phyloP scores from a whole-genome alignment of 2,888 invertebrate genomes.

The Protonemura montana region DNA sequence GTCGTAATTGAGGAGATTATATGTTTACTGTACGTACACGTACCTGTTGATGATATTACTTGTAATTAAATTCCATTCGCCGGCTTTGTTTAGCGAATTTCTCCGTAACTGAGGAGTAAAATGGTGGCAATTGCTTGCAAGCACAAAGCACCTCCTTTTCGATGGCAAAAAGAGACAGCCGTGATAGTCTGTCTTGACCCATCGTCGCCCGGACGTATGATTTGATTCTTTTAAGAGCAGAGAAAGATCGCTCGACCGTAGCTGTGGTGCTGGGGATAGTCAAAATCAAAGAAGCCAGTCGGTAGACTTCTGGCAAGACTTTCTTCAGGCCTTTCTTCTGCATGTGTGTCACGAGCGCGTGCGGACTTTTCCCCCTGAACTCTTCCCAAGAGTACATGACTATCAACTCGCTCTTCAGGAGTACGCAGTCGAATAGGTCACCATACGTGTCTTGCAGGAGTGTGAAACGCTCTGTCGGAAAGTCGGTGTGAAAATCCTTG shows the following conservation, averaged over 20 bases:
- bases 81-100: not conserved
- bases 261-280: not conserved
- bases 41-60: not conserved
- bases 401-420: slow-evolving; percentile 10
- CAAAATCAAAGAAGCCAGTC: not conserved
- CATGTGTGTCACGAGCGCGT: not conserved
- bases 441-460: not conserved
- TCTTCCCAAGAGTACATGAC: slow-evolving; percentile 13
- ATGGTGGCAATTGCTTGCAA: not conserved
- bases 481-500: not conserved
- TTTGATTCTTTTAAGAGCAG: slow-evolving; percentile 27
- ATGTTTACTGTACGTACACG: too few relatives aligned
- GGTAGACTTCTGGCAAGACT: not conserved
- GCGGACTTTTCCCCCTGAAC: not conserved
- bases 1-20: too few relatives aligned
- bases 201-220: not conserved
- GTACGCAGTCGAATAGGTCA: not conserved
- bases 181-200: not conserved
- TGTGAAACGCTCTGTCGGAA: not conserved
- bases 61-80: not conserved
- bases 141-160: not conserved
- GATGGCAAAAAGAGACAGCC: not conserved
- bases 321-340: not conserved
- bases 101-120: not conserved
- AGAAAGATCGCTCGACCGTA: not conserved